Conservation (phyloP, 2,888 invertebrate genomes). For the Phania funesta region DNA sequence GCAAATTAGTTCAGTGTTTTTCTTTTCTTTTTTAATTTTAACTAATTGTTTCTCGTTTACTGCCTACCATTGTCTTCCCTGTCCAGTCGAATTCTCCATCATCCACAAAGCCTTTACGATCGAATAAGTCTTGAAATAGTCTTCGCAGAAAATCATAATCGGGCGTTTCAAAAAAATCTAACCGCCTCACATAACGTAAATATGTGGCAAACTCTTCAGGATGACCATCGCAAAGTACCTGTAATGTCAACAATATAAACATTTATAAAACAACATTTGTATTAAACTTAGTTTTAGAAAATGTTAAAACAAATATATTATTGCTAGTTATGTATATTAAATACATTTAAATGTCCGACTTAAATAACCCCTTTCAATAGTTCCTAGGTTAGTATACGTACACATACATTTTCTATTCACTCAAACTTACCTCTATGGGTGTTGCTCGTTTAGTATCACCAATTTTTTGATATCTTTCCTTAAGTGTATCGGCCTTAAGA, state of each 20-base stretch:
- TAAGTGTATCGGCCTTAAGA: constrained; percentile 99
- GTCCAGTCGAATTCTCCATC: constrained; percentile 98
- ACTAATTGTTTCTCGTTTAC: constrained; percentile 54
- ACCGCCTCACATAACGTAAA: constrained; percentile 96
- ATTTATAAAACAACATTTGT: too few relatives aligned
- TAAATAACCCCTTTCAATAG: too few relatives aligned
- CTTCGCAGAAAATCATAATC: constrained; percentile 99
- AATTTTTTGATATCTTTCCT: constrained; percentile 99
- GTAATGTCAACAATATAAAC: constrained; percentile 52
- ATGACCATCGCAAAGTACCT: constrained; percentile 91
- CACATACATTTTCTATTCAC: background rate
- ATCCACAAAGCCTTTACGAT: constrained; percentile 91
- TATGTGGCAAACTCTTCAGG: constrained; percentile 99
- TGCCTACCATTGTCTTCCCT: constrained; percentile 87
- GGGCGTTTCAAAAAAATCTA: constrained; percentile 99
- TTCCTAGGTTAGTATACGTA: too few relatives aligned
- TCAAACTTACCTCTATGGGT: constrained; percentile 91
- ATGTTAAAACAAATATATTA: too few relatives aligned
- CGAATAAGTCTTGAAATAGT: constrained; percentile 95
- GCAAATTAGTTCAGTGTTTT: background rate
- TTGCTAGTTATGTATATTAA: too few relatives aligned
- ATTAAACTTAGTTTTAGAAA: too few relatives aligned
- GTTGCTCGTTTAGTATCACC: constrained; percentile 99
- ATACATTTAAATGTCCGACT: too few relatives aligned
- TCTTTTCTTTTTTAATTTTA: background rate